A percentile compares a stretch with the other conserved stretches of the same genome.
phyloP scores from a whole-genome alignment of 2,113 vertebrate genomes.

The Apteryx owenii region DNA sequence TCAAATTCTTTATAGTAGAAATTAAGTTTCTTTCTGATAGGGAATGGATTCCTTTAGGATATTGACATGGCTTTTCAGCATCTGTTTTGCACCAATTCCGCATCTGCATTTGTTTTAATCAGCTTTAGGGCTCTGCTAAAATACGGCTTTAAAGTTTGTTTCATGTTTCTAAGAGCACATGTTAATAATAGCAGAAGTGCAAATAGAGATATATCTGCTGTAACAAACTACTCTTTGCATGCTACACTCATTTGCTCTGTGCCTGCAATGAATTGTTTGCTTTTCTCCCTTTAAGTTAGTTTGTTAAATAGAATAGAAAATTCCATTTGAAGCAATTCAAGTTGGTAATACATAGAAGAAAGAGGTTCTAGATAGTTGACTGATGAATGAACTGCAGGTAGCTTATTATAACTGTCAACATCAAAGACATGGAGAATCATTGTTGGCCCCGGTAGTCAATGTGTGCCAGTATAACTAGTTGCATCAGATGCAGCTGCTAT shows the following conservation, averaged over 20 bases:
- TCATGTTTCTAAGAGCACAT: slow-evolving; percentile 53
- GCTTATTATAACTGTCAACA: not conserved
- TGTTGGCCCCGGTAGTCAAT: not conserved
- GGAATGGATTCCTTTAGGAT: slow-evolving; percentile 83
- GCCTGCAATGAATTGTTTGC: not conserved
- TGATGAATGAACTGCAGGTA: not conserved
- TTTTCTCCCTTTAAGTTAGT: slow-evolving; percentile 16
- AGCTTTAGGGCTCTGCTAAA: slow-evolving; percentile 73
- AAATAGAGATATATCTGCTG: slow-evolving; percentile 50
- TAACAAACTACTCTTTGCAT: slow-evolving; percentile 23
- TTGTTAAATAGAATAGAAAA: not conserved
- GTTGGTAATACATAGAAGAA: not conserved
- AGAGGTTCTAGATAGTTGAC: not conserved
- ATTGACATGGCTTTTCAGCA: slow-evolving; percentile 80
- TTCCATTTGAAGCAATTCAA: not conserved
- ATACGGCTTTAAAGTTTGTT: slow-evolving; percentile 73
- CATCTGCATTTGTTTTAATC: slow-evolving; percentile 82
- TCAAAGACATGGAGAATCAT: not conserved
- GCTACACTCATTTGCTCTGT: not conserved
- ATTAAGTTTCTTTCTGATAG: slow-evolving; percentile 82
- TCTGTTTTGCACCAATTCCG: slow-evolving; percentile 78
- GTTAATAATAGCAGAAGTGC: slow-evolving; percentile 66
- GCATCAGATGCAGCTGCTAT: not conserved
- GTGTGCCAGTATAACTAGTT: accelerated
- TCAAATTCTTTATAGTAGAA: slow-evolving; percentile 84